A percentile compares a stretch with the other conserved stretches of the same genome.
Evolutionary conservation across 2,113 vertebrate species (phyloP).

Genomic region (Phyllopteryx taeniolatus): DNA sequence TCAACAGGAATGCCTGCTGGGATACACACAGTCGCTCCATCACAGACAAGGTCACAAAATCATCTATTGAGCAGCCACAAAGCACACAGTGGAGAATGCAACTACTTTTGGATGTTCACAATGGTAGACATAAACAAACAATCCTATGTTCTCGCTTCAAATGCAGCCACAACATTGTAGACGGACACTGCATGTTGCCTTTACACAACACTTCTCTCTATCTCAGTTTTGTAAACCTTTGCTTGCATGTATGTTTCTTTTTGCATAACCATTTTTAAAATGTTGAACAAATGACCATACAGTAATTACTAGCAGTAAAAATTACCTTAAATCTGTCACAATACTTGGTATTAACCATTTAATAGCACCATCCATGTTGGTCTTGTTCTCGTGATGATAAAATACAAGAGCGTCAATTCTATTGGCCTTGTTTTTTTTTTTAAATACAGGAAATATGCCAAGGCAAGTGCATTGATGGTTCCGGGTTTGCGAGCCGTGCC

Average conservation of each 20-base stretch:
- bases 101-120: background rate
- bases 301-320: too few species aligned
- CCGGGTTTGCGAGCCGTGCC: too few species aligned
- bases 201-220: background rate
- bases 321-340: too few species aligned
- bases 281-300: background rate
- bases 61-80: conserved; percentile 35
- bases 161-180: background rate
- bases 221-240: background rate
- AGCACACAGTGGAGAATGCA: conserved; percentile 28
- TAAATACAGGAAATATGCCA: too few species aligned
- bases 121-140: background rate
- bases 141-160: background rate
- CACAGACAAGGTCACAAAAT: conserved; percentile 60
- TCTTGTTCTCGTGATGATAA: too few species aligned
- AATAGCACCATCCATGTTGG: too few species aligned
- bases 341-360: too few species aligned
- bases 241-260: background rate
- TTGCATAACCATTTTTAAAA: background rate
- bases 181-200: background rate
- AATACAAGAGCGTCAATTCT: background rate
- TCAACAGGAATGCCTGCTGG: conserved; percentile 64
- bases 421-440: too few species aligned
- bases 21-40: conserved; percentile 46
- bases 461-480: too few species aligned